Evolutionary conservation across 2,888 invertebrate species (phyloP).

Genomic region (Drosophila antonietae): DNA sequence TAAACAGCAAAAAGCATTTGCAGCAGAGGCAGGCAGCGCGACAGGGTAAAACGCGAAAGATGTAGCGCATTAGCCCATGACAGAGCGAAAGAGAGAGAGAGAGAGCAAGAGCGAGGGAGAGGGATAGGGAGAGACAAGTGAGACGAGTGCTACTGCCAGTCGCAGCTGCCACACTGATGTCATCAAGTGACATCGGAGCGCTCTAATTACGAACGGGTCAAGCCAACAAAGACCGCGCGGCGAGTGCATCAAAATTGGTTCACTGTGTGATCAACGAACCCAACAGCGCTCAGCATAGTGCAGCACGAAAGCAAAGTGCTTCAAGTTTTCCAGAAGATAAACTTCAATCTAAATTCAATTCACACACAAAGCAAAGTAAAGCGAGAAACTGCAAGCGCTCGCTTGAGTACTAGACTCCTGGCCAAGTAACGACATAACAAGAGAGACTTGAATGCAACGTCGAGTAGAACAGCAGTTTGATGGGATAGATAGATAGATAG

Average conservation of each 20-base stretch:
- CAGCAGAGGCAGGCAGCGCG: conserved; percentile 11
- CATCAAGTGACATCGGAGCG: conserved; percentile 24
- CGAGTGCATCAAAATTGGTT: conserved; percentile 32
- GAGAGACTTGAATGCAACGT: no score
- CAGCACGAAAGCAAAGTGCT: conserved; percentile 10
- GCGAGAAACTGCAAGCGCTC: no score
- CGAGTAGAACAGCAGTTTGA: no score
- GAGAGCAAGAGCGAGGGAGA: neutral
- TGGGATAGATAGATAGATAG: no score
- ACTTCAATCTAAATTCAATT: neutral
- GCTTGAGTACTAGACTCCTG: no score
- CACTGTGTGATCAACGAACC: conserved; percentile 42
- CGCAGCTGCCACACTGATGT: conserved; percentile 18
- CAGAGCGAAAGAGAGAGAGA: neutral
- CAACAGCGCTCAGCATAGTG: neutral
- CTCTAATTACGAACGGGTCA: conserved; percentile 43
- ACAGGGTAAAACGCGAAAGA: neutral
- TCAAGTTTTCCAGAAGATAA: conserved; percentile 6
- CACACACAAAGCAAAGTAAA: no score
- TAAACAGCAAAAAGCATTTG: conserved; percentile 52
- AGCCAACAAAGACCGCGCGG: conserved; percentile 27
- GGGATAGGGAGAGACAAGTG: neutral
- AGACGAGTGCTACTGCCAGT: neutral
- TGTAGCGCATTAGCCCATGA: conserved; percentile 3
- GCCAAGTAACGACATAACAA: neutral